phyloP scores from a whole-genome alignment of 1,140 invertebrate species.

The Leptinotarsa texana region DNA sequence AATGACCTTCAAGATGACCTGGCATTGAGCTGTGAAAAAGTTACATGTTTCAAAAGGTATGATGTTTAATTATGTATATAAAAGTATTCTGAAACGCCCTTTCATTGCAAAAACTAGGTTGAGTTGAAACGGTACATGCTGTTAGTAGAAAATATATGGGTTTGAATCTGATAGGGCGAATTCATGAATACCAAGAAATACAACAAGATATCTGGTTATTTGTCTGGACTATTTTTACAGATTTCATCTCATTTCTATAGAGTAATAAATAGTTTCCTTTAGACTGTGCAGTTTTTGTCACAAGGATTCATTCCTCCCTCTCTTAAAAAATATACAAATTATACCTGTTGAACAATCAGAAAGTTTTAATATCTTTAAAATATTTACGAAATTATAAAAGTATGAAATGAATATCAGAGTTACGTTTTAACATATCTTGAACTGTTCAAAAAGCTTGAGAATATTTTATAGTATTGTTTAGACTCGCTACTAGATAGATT shows the following conservation, averaged over 20 bases:
- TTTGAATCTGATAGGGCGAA: too few species aligned
- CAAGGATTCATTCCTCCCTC: background rate
- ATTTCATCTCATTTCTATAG: background rate
- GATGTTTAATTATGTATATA: too few species aligned
- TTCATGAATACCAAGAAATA: too few species aligned
- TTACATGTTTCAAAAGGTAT: too few species aligned
- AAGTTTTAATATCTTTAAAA: background rate
- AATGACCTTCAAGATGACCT: too few species aligned
- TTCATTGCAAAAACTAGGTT: too few species aligned
- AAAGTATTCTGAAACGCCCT: too few species aligned
- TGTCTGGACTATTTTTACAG: too few species aligned
- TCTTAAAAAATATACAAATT: background rate
- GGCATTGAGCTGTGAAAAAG: too few species aligned
- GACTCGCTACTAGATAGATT: background rate
- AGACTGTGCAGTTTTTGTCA: background rate
- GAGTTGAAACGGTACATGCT: too few species aligned
- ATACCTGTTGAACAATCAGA: slow-evolving; percentile 23
- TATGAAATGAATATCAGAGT: background rate
- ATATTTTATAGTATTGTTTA: background rate
- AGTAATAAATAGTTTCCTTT: background rate
- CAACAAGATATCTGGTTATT: too few species aligned
- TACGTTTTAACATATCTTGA: background rate
- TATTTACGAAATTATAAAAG: background rate
- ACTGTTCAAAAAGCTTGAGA: background rate
- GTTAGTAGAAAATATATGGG: too few species aligned